A percentile compares a stretch with the other conserved stretches of the same genome.
Evolutionary conservation across 2,888 invertebrate genomes (phyloP).

Genomic region (Eupithecia subfuscata): DNA sequence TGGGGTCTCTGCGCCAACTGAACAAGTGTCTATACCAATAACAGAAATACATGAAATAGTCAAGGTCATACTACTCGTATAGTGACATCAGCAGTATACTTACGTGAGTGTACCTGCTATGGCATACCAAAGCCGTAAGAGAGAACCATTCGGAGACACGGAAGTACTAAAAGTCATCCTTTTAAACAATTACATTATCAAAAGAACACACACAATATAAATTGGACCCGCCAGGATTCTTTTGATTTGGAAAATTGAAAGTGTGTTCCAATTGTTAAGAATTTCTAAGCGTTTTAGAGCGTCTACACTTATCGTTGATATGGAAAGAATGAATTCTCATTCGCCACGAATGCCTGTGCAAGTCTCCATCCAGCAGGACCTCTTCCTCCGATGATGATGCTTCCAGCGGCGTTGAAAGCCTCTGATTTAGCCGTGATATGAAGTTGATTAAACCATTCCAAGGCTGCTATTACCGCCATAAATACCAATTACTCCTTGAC

Average conservation of each 20-base stretch:
- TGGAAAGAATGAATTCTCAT: not conserved
- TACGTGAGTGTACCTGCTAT: not conserved
- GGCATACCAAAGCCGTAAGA: not conserved
- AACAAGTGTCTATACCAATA: not conserved
- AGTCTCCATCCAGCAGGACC: not conserved
- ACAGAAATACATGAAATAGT: not conserved
- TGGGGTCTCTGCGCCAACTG: not conserved
- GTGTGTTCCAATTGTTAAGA: not conserved
- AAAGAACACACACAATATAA: not conserved
- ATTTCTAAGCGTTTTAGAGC: not conserved
- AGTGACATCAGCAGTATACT: not conserved
- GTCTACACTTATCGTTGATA: not conserved
- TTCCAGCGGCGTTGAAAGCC: not conserved
- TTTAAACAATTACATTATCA: not conserved
- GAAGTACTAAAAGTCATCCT: not conserved
- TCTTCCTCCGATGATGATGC: not conserved
- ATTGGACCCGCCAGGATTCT: not conserved
- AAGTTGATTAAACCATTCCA: constrained; percentile 25
- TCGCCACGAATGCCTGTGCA: not conserved
- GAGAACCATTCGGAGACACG: not conserved
- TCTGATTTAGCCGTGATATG: constrained; percentile 27
- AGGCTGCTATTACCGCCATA: constrained; percentile 29
- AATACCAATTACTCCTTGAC: constrained; percentile 30
- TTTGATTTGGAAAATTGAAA: not conserved
- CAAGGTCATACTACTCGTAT: not conserved